Conservation (phyloP, 1,140 invertebrate species). For the Monomorium pharaonis region DNA sequence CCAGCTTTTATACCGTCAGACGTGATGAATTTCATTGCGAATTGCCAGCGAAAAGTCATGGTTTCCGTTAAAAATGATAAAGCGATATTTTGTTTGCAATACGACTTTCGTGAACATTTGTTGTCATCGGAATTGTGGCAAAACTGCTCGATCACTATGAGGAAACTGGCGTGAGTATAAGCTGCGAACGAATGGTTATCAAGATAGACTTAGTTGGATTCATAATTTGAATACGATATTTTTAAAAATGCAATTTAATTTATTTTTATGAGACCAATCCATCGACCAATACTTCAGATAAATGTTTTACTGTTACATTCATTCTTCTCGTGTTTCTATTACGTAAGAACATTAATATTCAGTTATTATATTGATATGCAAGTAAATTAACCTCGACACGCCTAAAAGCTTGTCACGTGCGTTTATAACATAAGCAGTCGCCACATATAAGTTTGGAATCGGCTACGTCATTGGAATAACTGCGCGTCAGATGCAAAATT, state of each 20-base stretch:
- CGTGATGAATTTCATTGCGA: neutral
- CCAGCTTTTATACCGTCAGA: neutral
- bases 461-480: constrained; percentile 32
- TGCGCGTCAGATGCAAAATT: constrained; percentile 14
- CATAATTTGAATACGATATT: neutral
- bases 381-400: neutral
- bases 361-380: neutral
- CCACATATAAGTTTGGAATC: neutral
- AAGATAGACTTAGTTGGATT: neutral
- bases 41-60: no score
- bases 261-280: neutral
- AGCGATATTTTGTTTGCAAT: neutral
- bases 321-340: neutral
- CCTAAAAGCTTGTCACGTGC: neutral
- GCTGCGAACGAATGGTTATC: neutral
- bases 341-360: neutral
- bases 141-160: neutral
- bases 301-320: neutral
- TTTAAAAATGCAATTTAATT: neutral
- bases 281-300: neutral
- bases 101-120: neutral
- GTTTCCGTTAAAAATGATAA: neutral
- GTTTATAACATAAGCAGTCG: neutral
- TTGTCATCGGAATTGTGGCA: neutral
- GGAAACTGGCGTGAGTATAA: neutral